Conservation (phyloP, 2,888 invertebrate genomes). For the Sphaerophoria rueppellii region DNA sequence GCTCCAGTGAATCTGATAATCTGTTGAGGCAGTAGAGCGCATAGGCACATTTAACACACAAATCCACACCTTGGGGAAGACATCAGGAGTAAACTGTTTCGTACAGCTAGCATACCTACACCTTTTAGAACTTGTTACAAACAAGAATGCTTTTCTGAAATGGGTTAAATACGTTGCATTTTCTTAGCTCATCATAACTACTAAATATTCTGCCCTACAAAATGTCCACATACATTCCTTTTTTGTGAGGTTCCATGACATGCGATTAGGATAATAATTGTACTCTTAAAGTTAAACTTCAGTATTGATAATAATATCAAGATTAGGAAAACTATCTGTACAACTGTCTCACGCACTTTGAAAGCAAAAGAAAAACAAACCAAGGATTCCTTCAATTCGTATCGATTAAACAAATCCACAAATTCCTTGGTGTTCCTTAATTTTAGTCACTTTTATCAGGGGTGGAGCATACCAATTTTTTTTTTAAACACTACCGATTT, state of each 20-base stretch:
- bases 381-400: conserved; percentile 47
- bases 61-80: no score
- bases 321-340: conserved; percentile 33
- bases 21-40: no score
- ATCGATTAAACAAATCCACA: conserved; percentile 72
- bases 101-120: no score
- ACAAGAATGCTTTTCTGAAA: no score
- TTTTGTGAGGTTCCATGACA: background rate
- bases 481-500: no score
- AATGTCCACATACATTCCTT: background rate
- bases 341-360: conserved; percentile 65
- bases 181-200: no score
- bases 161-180: background rate
- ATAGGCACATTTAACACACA: no score
- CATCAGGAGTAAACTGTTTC: no score
- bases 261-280: conserved; percentile 22
- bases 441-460: conserved; percentile 29
- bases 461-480: conserved; percentile 11
- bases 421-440: conserved; percentile 46
- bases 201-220: background rate
- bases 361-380: conserved; percentile 32
- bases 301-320: conserved; percentile 62
- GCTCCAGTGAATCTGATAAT: no score
- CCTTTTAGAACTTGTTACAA: no score
- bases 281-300: background rate